Conservation (phyloP, 2,113 vertebrate species). For the Corydoras sp. region DNA sequence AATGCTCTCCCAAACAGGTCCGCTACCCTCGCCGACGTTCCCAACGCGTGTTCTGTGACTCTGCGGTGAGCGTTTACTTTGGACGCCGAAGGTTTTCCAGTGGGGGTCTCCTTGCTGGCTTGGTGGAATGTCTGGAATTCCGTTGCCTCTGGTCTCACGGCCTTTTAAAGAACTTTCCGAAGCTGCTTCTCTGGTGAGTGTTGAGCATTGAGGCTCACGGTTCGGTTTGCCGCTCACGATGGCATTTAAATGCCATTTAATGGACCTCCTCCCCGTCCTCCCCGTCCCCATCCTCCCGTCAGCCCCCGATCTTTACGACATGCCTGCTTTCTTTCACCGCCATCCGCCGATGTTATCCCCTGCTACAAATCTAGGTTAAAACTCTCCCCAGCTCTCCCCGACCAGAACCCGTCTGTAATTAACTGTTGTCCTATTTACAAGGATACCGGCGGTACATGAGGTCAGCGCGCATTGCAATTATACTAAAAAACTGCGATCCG, state of each 20-base stretch:
- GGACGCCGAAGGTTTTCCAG: conserved; percentile 3
- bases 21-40: background rate
- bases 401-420: background rate
- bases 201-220: background rate
- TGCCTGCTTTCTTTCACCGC: conserved; percentile 2
- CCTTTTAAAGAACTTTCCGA: conserved; percentile 12
- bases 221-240: background rate
- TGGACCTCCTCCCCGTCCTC: background rate
- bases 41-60: background rate
- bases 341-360: conserved; percentile 9
- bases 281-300: conserved; percentile 1
- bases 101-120: conserved; percentile 3
- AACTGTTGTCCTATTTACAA: conserved; percentile 4
- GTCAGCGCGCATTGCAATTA: background rate
- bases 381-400: background rate
- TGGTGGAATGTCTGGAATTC: conserved; percentile 33
- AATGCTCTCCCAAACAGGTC: background rate
- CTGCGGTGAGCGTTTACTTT: conserved; percentile 3
- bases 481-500: background rate
- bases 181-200: conserved; percentile 2
- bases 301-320: conserved; percentile 1
- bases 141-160: conserved; percentile 18
- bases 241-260: conserved; percentile 18
- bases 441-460: background rate
- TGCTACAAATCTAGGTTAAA: background rate